Base-by-base conservation (phyloP, 35 echinoderm and acorn worm species). In the Acanthaster planci region DNA sequence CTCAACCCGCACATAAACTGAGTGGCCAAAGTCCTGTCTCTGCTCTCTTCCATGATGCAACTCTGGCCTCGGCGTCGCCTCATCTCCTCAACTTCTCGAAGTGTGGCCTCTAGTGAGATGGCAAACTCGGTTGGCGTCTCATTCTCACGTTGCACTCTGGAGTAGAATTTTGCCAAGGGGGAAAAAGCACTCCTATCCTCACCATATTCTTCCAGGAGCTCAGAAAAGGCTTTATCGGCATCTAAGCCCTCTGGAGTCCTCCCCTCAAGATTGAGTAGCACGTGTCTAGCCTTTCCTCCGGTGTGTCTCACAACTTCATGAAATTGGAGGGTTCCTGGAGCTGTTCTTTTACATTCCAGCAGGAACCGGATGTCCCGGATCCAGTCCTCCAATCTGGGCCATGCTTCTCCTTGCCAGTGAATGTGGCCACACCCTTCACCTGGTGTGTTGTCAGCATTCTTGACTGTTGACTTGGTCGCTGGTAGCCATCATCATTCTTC, bases 341-440 rank as follows among this genome's bases (percentile, higher is more conserved):
- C 35, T 16, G 38, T 52, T 54, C 55, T 27, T 38, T 84, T 51
- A 8, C 30, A 35, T 4, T 5, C 1, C 2, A 84, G 50, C 5
- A 60, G 81, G 51, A 52, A 55, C 17, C 19, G 16, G 4, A 84
- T 9, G 55, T 84, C 81, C 29, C 81, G 2, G 12, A 37, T 31
- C 81, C 81, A 84, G 53, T 84, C 81, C 27, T 84, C 81, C 26
- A 84, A 9, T n/a, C n/a, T n/a, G n/a, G n/a, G n/a, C n/a, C n/a
- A n/a, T n/a, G 8, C 55, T 6, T 8, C 55, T 27, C 51, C 30
- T 40, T 54, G 52, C 8, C 52, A 8, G 19, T 8, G 8, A 8
- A 19, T 54, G 8, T 54, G 52, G 8, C 52, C 19, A 9, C 10
- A 51, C 4, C 8, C 51, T 51, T 80, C 12, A 26, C 68, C 27